Percentiles rank a stretch among this genome's conserved stretches.
These are phyloP conservation scores for Drosophila ochracea DNA, from an alignment of 2,888 invertebrate genomes.

Conservation along the genomic window DNA sequence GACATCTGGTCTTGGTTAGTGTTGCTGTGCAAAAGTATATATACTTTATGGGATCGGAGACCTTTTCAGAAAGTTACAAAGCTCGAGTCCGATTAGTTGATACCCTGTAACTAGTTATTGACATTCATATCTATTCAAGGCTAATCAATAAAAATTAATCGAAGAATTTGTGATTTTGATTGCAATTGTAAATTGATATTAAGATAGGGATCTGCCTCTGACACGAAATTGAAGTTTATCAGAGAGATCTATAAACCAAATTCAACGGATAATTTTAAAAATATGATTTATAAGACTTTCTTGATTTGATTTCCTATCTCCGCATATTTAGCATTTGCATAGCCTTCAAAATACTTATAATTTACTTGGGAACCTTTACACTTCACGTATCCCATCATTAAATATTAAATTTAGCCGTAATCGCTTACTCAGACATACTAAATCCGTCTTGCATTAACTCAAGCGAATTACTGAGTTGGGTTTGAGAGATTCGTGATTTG, in stretches of 20 bases:
- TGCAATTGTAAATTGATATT: neutral
- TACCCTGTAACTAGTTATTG: no score
- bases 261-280: neutral
- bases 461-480: conserved; percentile 59
- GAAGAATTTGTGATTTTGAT: neutral
- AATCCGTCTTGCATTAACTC: conserved; percentile 47
- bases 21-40: no score
- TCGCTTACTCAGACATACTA: conserved; percentile 29
- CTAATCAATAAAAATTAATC: neutral
- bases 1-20: no score
- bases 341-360: neutral
- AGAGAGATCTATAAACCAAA: neutral
- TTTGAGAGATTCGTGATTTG: conserved; percentile 44
- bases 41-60: no score
- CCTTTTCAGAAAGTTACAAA: no score
- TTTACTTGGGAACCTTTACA: neutral
- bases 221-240: neutral
- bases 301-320: neutral
- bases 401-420: conserved; percentile 19
- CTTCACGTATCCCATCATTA: neutral
- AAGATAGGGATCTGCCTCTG: neutral
- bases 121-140: no score
- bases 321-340: neutral
- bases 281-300: neutral
- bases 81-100: no score